Percentiles rank a stretch among this genome's conserved stretches.
These are phyloP conservation scores for Otolemur crassicaudatus DNA, from an alignment of 2,797 vertebrate species.

Conservation along the genomic window DNA sequence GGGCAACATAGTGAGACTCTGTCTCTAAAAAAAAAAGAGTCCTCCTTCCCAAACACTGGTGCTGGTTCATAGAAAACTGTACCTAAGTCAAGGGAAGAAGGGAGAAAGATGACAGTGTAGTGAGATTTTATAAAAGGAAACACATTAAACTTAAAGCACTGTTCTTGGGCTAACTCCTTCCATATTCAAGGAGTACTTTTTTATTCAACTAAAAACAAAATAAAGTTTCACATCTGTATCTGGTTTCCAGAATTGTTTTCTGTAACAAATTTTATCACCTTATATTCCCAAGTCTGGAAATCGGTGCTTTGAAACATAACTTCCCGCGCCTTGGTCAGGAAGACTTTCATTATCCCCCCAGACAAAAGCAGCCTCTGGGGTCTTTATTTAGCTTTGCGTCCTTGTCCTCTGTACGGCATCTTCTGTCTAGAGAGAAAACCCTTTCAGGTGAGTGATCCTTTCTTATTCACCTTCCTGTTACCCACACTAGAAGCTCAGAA, in stretches of 20 bases:
- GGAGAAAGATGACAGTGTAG: not conserved
- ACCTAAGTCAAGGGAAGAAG: not conserved
- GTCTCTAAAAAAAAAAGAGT: too few species aligned
- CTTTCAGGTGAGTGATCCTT: not conserved
- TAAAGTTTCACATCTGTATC: not conserved
- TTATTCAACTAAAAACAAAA: conserved; percentile 19
- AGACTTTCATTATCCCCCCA: not conserved
- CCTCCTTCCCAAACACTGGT: not conserved
- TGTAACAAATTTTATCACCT: not conserved
- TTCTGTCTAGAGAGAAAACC: not conserved
- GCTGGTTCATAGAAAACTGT: not conserved
- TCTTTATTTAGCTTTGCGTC: not conserved
- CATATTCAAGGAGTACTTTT: not conserved
- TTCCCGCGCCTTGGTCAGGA: not conserved
- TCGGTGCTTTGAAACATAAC: not conserved
- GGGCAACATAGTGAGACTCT: too few species aligned
- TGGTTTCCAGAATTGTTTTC: conserved; percentile 5
- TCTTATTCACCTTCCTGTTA: not conserved
- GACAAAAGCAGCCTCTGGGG: not conserved
- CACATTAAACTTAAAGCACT: not conserved
- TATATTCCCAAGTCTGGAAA: not conserved
- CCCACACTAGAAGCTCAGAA: not conserved
- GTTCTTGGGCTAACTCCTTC: not conserved
- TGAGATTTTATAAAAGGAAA: not conserved
- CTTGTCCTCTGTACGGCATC: not conserved